Base-by-base conservation (phyloP, 2,113 vertebrate species). In the Phrynocephalus versicolor region DNA sequence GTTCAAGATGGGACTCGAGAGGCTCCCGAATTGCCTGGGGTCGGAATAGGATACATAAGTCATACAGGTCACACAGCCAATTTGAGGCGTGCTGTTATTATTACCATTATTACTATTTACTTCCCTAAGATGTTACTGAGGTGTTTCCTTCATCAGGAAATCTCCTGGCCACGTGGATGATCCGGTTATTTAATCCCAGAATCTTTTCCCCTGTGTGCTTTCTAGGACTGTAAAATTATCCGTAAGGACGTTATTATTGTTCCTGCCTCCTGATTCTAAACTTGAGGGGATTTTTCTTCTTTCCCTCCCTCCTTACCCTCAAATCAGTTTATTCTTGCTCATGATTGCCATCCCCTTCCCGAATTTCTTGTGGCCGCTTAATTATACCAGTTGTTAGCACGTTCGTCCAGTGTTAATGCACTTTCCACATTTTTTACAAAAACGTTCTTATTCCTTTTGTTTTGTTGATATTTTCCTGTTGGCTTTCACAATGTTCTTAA, bases 401-500 rank as follows among this genome's bases (percentile, higher is more conserved):
- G 91, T 95, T 95, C 95, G 96, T 94, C 92, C 96, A 96, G 96
- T 97, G 96, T 96, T 96, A 94, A 96, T 96, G 96, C 96, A 97
- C 96, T 97, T 97, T 96, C 95, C 94, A 94, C 95, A 92, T 93
- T 94, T 96, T 80, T 95, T 93, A 95, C 92, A 91, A 88, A n/a
- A 94, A 94, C 95, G 94, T 97, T 81, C 73, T 96, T 96, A 95
- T 58, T 39, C 86, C 95, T 92, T 95, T 94, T 79, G 85, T 93
- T 94, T 95, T 95, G 5, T 95, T 94, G 18, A 94, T 94, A 94
- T 93, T 93, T 92, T 14, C 70, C 89, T 96, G 92, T 95, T 95
- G 84, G 88, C 94, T 95, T 96, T 95, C 90, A 94, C 96, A 95
- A 97, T 97, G 96, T 97, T 94, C 93, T 96, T 98, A 97, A 98